Base-by-base conservation (phyloP, 2,888 invertebrate genomes). In the Icerya purchasi region DNA sequence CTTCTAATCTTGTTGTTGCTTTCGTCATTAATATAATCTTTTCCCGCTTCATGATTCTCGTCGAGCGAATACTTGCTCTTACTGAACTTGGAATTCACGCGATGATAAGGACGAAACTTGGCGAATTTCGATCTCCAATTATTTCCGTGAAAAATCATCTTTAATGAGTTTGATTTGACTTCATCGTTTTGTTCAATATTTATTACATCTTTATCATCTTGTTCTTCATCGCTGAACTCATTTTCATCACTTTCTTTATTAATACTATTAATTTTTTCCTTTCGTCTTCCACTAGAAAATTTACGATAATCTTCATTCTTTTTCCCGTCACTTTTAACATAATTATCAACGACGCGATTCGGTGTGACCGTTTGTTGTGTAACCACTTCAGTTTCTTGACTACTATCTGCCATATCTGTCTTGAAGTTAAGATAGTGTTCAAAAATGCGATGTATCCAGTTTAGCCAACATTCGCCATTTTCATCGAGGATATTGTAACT, bases 361-460 rank as follows among this genome's bases (percentile, higher is more conserved):
- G 2, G n/a, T 20, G 21, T 22, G 53, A 53, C 2, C 50, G 50
- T 50, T 50, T 22, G 1, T 14, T 53, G 14, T 53, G 66, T 52
- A 36, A 36, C 36, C 36, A 36, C 5, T 36, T 36, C n/a, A n/a
- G n/a, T n/a, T n/a, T n/a, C n/a, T n/a, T n/a, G n/a, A n/a, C n/a
- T n/a, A n/a, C n/a, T n/a, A n/a, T n/a, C n/a, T n/a, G n/a, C n/a
- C n/a, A n/a, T n/a, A n/a, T n/a, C n/a, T n/a, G n/a, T n/a, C n/a
- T n/a, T n/a, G n/a, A n/a, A n/a, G n/a, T n/a, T n/a, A n/a, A n/a
- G n/a, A n/a, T n/a, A n/a, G n/a, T n/a, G n/a, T n/a, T n/a, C n/a
- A n/a, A n/a, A n/a, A n/a, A n/a, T n/a, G n/a, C n/a, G n/a, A n/a
- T n/a, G n/a, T n/a, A n/a, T n/a, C n/a, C n/a, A n/a, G n/a, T n/a